Conservation (phyloP, 2,113 vertebrate species). For the Phaethornis superciliosus region DNA sequence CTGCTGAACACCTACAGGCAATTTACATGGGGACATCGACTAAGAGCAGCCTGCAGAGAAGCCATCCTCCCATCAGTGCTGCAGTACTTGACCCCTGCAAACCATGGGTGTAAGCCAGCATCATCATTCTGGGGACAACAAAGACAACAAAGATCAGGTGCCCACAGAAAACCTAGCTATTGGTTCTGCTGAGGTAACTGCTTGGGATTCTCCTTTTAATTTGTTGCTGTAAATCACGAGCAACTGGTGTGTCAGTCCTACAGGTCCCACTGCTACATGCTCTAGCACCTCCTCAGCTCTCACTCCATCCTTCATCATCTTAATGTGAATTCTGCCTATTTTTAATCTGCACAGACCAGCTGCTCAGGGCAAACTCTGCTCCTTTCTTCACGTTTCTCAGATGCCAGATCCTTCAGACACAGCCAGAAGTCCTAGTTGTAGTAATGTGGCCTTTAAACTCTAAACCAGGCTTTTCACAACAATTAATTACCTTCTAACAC, state of each 20-base stretch:
- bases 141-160: neutral
- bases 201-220: fast-evolving
- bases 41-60: neutral
- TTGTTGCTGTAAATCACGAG: neutral
- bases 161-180: fast-evolving
- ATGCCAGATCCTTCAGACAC: conserved; percentile 26
- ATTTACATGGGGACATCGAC: neutral
- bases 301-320: neutral
- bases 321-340: neutral
- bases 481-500: conserved; percentile 56
- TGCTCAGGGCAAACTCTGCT: neutral
- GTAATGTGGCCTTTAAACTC: conserved; percentile 28
- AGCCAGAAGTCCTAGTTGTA: neutral
- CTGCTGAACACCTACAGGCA: neutral
- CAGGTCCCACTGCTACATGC: neutral
- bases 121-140: neutral
- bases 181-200: neutral
- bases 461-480: neutral
- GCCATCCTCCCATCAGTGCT: fast-evolving
- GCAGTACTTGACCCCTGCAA: neutral
- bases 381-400: neutral
- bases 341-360: neutral
- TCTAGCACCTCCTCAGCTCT: neutral
- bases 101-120: neutral
- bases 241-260: neutral